Conservation (phyloP, 2,113 vertebrate species). For the Mastomys natalensis region DNA sequence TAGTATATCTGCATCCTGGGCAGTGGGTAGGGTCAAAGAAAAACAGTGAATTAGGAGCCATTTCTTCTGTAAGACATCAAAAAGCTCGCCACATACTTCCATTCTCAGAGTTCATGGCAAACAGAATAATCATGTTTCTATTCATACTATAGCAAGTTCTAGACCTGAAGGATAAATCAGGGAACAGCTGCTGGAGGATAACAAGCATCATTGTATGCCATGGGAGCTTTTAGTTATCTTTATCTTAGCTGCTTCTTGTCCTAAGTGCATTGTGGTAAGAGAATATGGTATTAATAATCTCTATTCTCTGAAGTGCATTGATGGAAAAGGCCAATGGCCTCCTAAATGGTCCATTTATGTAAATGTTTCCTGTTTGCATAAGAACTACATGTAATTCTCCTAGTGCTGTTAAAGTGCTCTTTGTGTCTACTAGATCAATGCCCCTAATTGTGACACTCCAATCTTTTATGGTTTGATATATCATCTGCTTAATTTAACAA, state of each 20-base stretch:
- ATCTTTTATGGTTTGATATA: background rate
- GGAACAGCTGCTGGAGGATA: background rate
- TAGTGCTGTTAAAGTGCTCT: background rate
- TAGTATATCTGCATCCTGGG: background rate
- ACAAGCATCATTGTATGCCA: background rate
- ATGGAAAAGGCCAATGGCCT: background rate
- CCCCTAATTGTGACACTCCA: slow-evolving; percentile 18
- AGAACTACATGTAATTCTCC: background rate
- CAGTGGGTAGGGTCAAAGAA: background rate
- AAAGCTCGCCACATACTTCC: background rate
- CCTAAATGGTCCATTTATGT: slow-evolving; percentile 34
- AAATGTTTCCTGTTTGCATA: slow-evolving; percentile 40
- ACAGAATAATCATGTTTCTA: background rate
- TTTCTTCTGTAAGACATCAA: background rate
- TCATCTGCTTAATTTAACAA: slow-evolving; percentile 19
- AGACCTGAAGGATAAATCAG: background rate
- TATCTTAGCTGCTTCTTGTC: slow-evolving; percentile 45
- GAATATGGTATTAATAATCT: background rate
- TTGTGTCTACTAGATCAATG: slow-evolving; percentile 14
- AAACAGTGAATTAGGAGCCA: background rate
- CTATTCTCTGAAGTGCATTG: slow-evolving; percentile 3
- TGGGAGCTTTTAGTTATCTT: slow-evolving; percentile 6
- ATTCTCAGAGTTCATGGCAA: background rate
- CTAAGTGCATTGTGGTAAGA: slow-evolving; percentile 6
- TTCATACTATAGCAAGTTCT: background rate